Base-by-base conservation (phyloP, 2,888 invertebrate genomes). In the Andrena minutula region DNA sequence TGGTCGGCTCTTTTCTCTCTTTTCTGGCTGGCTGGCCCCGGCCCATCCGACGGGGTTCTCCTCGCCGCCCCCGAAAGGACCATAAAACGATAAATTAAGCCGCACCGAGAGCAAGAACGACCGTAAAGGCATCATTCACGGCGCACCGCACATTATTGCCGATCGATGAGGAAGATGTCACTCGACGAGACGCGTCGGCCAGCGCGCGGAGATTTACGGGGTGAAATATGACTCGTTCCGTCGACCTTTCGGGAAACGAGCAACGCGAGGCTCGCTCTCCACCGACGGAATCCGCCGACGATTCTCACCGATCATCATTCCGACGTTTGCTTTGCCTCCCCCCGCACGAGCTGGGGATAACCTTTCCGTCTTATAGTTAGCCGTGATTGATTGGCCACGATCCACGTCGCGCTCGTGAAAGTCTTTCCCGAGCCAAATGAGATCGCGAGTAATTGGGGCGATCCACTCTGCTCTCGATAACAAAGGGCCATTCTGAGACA, bases 41-140 rank as follows among this genome's bases (percentile, higher is more conserved):
- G 86, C 86, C 87, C 86, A 87, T 80, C 79, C 80, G 79, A 87
- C 32, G 65, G 75, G 84, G 63, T 74, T 74, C 81, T 61, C 56
- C 56, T 23, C 84, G 79, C 86, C 85, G 86, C 84, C 86, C 89
- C 81, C 83, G 86, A 86, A 83, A 87, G 84, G 84, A 87, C 91
- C 90, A 88, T 90, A 91, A 90, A 91, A 90, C 91, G 92, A 93
- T 92, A 93, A 93, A 93, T 93, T 93, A 92, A 92, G 86, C 87
- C 87, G 85, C 83, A 76, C 78, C 79, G 79, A 73, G 83, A 28
- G 63, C 35, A 75, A 86, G 70, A 86, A 89, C 83, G 84, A 88
- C 88, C 89, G 91, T 92, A 91, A 93, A 92, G 89, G 90, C 92
- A 91, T 93, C 91, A 90, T 92, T 91, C 89, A 90, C 87, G 89